A percentile compares a stretch with the other conserved stretches of the same genome.
Conservation (phyloP, 2,888 invertebrate species). For the Calliphora vomitoria region DNA sequence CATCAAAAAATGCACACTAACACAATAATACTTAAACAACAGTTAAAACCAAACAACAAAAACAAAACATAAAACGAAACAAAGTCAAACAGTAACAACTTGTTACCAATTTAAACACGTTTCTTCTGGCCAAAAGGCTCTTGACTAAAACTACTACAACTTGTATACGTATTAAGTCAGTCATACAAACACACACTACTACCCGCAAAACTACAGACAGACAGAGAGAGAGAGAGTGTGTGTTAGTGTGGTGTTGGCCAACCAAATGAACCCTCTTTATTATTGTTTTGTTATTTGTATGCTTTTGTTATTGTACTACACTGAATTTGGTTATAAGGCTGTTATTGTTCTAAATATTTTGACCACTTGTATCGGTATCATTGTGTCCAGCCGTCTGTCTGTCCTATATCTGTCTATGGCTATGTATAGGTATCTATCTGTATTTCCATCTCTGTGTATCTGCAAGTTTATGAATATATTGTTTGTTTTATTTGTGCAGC, state of each 20-base stretch:
- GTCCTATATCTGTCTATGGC: background rate
- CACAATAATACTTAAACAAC: constrained; percentile 56
- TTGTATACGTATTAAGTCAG: background rate
- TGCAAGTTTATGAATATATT: constrained; percentile 56
- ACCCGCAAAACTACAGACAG: background rate
- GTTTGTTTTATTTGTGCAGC: background rate
- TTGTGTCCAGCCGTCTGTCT: constrained; percentile 33
- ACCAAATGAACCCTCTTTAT: constrained; percentile 54
- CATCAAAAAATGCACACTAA: constrained; percentile 41
- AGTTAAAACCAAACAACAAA: constrained; percentile 48
- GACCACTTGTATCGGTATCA: constrained; percentile 55
- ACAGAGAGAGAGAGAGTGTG: background rate
- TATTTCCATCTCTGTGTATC: constrained; percentile 44
- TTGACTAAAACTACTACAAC: constrained; percentile 39
- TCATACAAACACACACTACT: no score
- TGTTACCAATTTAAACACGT: constrained; percentile 73
- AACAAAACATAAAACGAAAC: background rate
- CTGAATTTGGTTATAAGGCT: constrained; percentile 61
- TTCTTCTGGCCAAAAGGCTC: constrained; percentile 66
- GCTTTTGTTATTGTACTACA: constrained; percentile 35
- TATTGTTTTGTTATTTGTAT: constrained; percentile 10
- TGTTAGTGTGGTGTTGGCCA: constrained; percentile 10
- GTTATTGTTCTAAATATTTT: constrained; percentile 63
- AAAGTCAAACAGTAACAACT: constrained; percentile 70
- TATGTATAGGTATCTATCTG: background rate